phyloP scores from a whole-genome alignment of 2,113 vertebrate genomes.

The Neolamprologus sp. region DNA sequence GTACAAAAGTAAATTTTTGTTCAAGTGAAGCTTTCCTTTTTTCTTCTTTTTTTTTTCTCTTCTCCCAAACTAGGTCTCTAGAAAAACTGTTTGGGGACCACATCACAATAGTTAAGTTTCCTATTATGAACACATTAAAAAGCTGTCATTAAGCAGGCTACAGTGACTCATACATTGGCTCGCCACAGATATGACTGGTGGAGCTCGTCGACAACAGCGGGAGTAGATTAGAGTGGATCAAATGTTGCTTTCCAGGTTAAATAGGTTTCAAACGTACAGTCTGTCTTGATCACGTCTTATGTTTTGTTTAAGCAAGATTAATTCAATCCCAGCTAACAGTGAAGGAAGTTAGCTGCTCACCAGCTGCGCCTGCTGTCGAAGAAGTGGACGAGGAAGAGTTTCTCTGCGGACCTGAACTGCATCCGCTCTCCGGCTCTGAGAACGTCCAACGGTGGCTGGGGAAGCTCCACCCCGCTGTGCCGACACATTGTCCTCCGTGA shows the following conservation, averaged over 20 bases:
- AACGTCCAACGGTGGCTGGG: constrained; percentile 83
- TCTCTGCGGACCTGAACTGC: constrained; percentile 94
- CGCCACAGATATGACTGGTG: background rate
- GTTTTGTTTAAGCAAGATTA: background rate
- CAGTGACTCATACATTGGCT: background rate
- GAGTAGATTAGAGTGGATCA: background rate
- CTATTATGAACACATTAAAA: background rate
- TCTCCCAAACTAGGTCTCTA: background rate
- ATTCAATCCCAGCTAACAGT: background rate
- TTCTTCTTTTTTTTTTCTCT: background rate
- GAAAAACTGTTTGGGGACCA: background rate
- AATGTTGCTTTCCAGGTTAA: background rate
- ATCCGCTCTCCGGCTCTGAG: constrained; percentile 90
- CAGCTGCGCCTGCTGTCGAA: constrained; percentile 96
- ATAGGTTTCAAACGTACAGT: background rate
- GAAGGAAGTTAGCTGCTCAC: constrained; percentile 64
- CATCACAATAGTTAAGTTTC: background rate
- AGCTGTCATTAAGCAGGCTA: background rate
- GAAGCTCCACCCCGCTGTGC: constrained; percentile 84
- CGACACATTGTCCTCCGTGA: constrained; percentile 76
- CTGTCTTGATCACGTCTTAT: background rate
- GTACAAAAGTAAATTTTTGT: background rate
- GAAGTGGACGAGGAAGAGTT: constrained; percentile 90
- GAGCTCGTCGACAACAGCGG: background rate
- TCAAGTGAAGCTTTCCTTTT: background rate